Conservation (phyloP, 2,797 vertebrate genomes). For the Myripristis murdjan region DNA sequence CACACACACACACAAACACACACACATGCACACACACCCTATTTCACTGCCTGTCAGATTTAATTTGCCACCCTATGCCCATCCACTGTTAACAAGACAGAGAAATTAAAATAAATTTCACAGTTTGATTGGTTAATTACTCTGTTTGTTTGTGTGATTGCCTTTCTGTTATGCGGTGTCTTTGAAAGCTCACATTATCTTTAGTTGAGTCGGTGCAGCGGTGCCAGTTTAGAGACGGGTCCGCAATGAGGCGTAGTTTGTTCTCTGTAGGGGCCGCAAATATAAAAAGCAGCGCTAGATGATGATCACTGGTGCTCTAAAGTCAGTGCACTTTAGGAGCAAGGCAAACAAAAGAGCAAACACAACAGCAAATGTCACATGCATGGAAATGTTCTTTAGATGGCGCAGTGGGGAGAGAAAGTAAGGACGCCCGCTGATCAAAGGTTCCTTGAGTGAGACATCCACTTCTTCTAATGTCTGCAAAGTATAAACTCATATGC, state of each 20-base stretch:
- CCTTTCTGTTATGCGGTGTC: conserved; percentile 33
- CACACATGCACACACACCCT: conserved; percentile 9
- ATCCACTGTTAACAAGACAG: conserved; percentile 61
- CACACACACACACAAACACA: conserved; percentile 5
- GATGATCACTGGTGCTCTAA: too few species aligned
- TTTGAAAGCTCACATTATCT: conserved; percentile 51
- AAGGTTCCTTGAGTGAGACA: too few species aligned
- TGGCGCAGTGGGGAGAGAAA: too few species aligned
- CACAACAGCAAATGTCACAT: too few species aligned
- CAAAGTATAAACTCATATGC: too few species aligned
- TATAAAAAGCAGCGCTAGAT: too few species aligned
- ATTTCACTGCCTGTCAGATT: conserved; percentile 63
- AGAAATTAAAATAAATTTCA: conserved; percentile 79
- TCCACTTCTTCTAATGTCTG: too few species aligned
- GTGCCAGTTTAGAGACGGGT: conserved; percentile 10
- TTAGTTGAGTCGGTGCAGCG: conserved; percentile 29
- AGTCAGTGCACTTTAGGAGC: too few species aligned
- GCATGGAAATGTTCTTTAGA: too few species aligned
- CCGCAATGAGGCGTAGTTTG: neutral
- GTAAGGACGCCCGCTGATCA: too few species aligned
- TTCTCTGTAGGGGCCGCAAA: too few species aligned
- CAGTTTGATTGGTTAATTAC: conserved; percentile 75
- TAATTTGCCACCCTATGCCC: conserved; percentile 55
- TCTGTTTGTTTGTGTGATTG: conserved; percentile 30
- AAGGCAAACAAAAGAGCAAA: too few species aligned